phyloP scores from a whole-genome alignment of 2,888 invertebrate species.

The Terebella lapidaria region DNA sequence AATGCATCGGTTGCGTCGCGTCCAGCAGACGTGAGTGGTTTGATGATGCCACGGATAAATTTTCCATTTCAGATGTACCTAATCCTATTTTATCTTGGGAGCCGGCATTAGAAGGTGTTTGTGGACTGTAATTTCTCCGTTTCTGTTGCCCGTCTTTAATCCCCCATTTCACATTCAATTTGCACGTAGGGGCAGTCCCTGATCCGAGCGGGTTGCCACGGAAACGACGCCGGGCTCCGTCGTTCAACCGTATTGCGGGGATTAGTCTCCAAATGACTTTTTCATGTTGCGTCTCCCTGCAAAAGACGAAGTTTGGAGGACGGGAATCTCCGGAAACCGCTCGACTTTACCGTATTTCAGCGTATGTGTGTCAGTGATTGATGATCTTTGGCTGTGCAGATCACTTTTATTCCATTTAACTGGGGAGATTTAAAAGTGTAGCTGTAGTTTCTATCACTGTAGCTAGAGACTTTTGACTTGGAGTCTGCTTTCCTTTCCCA shows the following conservation, averaged over 20 bases:
- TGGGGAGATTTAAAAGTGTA: too few species aligned
- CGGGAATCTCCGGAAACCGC: too few species aligned
- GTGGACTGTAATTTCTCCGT: constrained; percentile 12
- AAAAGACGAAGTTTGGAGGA: too few species aligned
- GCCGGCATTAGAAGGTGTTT: constrained; percentile 11
- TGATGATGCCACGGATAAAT: constrained; percentile 8
- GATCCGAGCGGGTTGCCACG: neutral
- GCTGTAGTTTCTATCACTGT: too few species aligned
- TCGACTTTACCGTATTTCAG: too few species aligned
- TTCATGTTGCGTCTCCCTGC: constrained; percentile 2
- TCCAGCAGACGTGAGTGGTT: neutral
- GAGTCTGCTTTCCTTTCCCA: too few species aligned
- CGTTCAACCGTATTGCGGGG: constrained; percentile 3
- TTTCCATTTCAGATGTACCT: constrained; percentile 10
- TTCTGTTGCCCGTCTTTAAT: constrained; percentile 8
- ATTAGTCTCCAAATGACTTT: constrained; percentile 8
- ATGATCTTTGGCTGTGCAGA: too few species aligned
- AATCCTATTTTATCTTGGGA: constrained; percentile 12
- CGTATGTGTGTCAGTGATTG: too few species aligned
- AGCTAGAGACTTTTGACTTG: too few species aligned
- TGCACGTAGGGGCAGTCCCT: constrained; percentile 6
- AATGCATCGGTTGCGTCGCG: constrained; percentile 4
- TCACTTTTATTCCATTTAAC: too few species aligned
- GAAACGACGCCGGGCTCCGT: neutral
- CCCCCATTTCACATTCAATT: constrained; percentile 22